Evolutionary conservation across 1,140 invertebrate genomes (phyloP).

Genomic region (Penaeus indicus): DNA sequence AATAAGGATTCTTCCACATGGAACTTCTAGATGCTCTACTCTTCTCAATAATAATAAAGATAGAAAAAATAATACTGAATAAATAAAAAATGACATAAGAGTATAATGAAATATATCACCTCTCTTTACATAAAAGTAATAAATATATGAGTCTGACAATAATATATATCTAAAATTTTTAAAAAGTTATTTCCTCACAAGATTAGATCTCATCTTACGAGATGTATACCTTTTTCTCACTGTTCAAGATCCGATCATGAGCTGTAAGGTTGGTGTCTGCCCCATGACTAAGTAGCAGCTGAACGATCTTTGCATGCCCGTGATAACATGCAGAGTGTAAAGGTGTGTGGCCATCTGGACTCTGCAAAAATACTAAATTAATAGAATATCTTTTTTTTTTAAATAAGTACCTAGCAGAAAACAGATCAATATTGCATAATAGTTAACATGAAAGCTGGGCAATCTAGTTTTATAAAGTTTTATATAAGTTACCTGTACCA

Average conservation of each 20-base stretch:
- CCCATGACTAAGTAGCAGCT: constrained; percentile 72
- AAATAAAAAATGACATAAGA: too few species aligned
- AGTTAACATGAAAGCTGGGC: not conserved
- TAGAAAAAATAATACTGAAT: too few species aligned
- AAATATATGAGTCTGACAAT: too few species aligned
- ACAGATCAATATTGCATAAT: not conserved
- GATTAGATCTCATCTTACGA: too few species aligned
- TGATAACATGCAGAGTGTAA: constrained; percentile 74
- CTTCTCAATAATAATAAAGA: too few species aligned
- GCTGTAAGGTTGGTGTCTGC: constrained; percentile 70
- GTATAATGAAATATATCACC: too few species aligned
- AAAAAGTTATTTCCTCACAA: too few species aligned
- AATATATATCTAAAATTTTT: too few species aligned
- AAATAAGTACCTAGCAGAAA: not conserved
- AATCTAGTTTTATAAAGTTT: not conserved
- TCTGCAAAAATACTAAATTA: constrained; percentile 16
- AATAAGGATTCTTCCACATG: too few species aligned
- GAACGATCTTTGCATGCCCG: constrained; percentile 72
- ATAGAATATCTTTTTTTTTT: not conserved
- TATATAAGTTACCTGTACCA: not conserved
- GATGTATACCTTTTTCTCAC: constrained; percentile 69
- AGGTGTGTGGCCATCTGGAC: constrained; percentile 67
- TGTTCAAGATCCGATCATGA: constrained; percentile 69
- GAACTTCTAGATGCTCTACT: too few species aligned
- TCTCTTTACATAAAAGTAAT: too few species aligned